These are phyloP conservation scores for Invenusta paracnida DNA, from an alignment of 2,888 invertebrate genomes.

Conservation along the genomic window DNA sequence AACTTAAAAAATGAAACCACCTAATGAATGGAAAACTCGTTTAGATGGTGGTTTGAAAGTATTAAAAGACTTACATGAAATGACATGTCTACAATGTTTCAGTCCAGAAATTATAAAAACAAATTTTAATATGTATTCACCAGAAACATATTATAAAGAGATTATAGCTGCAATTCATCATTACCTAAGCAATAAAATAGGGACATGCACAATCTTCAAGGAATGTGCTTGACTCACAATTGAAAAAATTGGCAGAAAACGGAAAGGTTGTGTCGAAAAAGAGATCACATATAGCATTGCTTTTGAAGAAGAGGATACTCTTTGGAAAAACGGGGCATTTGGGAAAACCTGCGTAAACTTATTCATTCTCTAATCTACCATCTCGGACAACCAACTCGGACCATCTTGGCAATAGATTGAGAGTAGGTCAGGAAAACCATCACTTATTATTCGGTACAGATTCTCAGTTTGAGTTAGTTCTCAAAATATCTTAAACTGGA, in stretches of 20 bases:
- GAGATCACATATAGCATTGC: conserved; percentile 25
- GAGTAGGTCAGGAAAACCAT: neutral
- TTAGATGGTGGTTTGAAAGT: neutral
- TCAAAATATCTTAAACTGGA: conserved; percentile 18
- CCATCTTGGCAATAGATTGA: neutral
- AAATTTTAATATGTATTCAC: neutral
- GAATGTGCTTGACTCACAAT: too few species aligned
- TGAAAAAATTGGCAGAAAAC: neutral
- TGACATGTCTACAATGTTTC: neutral
- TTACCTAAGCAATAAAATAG: neutral
- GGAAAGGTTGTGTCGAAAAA: conserved; percentile 16
- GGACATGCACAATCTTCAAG: too few species aligned
- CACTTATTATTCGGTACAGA: neutral
- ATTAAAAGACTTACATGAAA: neutral
- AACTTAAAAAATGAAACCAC: too few species aligned
- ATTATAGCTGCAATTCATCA: conserved; percentile 16
- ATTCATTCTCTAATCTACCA: neutral
- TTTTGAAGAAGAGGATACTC: conserved; percentile 20
- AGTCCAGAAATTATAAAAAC: neutral
- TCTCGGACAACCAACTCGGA: neutral
- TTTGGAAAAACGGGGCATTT: conserved; percentile 14
- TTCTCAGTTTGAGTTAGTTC: conserved; percentile 21
- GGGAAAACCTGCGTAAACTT: neutral
- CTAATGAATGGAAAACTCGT: neutral
- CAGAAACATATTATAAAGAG: too few species aligned